These are phyloP conservation scores for Athene noctua DNA, from an alignment of 2,113 vertebrate species.

Conservation along the genomic window DNA sequence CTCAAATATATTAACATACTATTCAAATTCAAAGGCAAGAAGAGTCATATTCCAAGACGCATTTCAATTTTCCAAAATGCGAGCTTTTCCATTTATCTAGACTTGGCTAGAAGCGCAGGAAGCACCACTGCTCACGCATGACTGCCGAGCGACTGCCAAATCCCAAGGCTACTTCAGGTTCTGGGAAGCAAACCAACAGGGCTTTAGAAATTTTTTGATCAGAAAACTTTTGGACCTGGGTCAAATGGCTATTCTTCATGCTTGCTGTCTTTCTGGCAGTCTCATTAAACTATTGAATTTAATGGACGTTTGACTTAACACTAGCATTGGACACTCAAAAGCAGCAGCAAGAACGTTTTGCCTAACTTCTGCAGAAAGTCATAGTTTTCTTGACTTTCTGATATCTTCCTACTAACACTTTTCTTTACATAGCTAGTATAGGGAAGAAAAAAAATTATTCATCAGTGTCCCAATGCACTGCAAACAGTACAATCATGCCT, in stretches of 20 bases:
- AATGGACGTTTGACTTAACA: background rate
- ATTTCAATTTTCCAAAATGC: background rate
- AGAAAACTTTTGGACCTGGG: background rate
- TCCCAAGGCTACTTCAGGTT: constrained; percentile 37
- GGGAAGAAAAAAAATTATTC: background rate
- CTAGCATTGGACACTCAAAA: background rate
- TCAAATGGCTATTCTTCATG: background rate
- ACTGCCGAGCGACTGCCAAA: background rate
- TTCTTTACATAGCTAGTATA: background rate
- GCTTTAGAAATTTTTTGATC: constrained; percentile 9
- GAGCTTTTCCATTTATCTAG: constrained; percentile 3
- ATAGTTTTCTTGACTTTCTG: background rate
- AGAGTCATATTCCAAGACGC: background rate
- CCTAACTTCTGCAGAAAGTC: fast-evolving
- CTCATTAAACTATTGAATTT: background rate
- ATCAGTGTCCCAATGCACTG: background rate
- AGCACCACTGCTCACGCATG: background rate
- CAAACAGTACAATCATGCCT: background rate
- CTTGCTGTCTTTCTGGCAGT: background rate
- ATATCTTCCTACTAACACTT: background rate
- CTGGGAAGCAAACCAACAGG: constrained; percentile 28
- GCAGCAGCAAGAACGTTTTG: background rate
- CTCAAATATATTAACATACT: background rate
- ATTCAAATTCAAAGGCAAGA: background rate
- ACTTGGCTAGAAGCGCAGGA: background rate